Base-by-base conservation (phyloP, 1,140 invertebrate species). In the Mya arenaria region DNA sequence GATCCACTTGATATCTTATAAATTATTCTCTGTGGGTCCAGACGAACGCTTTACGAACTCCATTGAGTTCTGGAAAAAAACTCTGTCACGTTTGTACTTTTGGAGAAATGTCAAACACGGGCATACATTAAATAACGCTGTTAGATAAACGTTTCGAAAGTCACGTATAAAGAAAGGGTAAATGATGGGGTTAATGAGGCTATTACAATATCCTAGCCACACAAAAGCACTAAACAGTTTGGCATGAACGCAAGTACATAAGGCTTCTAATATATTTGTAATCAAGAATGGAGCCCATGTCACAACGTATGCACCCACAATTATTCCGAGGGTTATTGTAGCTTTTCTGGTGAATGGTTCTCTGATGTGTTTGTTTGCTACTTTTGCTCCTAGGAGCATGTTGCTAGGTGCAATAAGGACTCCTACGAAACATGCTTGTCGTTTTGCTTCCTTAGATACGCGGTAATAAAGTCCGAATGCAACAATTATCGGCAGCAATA, bases 231-330 rank as follows among this genome's bases (percentile, higher is more conserved):
- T 84, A 63, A 90, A 89, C 0, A 90, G 19, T 55, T 88, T 86
- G 6, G 68, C 36, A 0, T 88, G 90, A 63, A 90, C 81, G 63
- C 89, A 89, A 19, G 73, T 98, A 93, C 98, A 99, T 89, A 97
- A 97, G 0, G 97, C 97, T 36, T 97, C 96, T 13, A 97, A 95
- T 56, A 99, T 98, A 92, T 99, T 99, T 58, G 98, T 96, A 91
- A 97, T 97, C 93, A 99, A 99, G 94, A 99, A 99, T 2, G 98
- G 98, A 60, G 99, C 96, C 97, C 97, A 99, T 90, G 97, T 98
- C 32, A 98, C 95, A 44, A 99, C 97, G 92, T 99, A 98, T 0
- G 97, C 98, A 23, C 92, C 93, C 0, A 93, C 91, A 65, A 93
- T 91, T 44, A 92, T 88, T 8, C 90, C 91, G 15, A 92, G 63